Percentiles rank a stretch among this genome's conserved stretches.
Conservation (phyloP, 2,888 invertebrate species). For the Acrocera orbiculus region DNA sequence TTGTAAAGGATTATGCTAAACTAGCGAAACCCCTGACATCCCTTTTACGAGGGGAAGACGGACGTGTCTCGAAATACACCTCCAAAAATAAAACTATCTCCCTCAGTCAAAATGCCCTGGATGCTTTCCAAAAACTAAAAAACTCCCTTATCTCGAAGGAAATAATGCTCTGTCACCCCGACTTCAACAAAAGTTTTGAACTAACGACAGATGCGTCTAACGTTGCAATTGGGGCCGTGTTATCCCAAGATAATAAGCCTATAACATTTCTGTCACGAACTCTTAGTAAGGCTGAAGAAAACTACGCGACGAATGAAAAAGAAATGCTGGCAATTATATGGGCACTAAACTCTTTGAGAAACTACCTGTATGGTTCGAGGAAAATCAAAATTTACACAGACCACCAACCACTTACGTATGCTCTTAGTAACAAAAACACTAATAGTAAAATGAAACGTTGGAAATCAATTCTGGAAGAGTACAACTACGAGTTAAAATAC, state of each 20-base stretch:
- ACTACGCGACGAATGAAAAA: slow-evolving; percentile 2
- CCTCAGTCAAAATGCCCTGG: not conserved
- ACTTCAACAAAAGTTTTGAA: slow-evolving; percentile 1
- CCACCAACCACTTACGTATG: too few species aligned
- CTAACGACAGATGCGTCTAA: slow-evolving; percentile 8
- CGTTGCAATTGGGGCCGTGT: not conserved
- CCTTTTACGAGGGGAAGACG: slow-evolving; percentile 12
- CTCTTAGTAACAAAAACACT: too few species aligned
- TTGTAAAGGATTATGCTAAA: slow-evolving; percentile 12
- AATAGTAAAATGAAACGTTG: too few species aligned
- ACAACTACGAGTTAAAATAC: too few species aligned
- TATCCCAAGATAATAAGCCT: not conserved
- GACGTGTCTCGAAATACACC: slow-evolving; percentile 2
- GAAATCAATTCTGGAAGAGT: too few species aligned
- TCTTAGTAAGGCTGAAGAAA: not conserved
- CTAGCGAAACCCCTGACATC: slow-evolving; percentile 13
- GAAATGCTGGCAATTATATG: slow-evolving; percentile 2
- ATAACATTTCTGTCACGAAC: not conserved
- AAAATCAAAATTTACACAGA: too few species aligned
- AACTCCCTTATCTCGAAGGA: not conserved
- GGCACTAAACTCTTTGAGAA: slow-evolving; percentile 1
- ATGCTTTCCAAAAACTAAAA: not conserved
- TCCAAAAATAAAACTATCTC: slow-evolving; percentile 9
- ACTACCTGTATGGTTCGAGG: not conserved
- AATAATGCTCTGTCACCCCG: not conserved